Base-by-base conservation (phyloP, 2,113 vertebrate genomes). In the Oreochromis spilurus region DNA sequence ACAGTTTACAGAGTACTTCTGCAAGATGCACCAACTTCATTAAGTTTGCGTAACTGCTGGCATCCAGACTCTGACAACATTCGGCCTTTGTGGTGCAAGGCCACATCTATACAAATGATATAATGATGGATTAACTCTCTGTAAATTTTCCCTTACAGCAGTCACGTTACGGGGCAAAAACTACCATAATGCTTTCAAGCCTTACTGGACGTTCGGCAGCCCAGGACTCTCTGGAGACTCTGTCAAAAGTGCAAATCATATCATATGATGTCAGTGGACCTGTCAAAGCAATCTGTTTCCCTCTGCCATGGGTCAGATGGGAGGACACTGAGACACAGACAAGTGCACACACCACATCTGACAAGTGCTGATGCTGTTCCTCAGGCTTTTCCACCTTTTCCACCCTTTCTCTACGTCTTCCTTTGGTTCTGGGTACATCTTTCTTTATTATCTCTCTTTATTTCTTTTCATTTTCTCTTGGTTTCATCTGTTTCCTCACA, bases 231-330 rank as follows among this genome's bases (percentile, higher is more conserved):
- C 92, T 7, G 50, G 90, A 90, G 92, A 89, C 79, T 79, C 90
- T 55, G 81, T 83, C 78, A 84, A 89, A 85, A 87, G 92, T 90
- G 84, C 91, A 85, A 82, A 79, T 54, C 79, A 88, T 85, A 77
- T 88, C 88, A 54, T 87, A 83, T 48, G 79, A 89, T 90, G 82
- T 92, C 92, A 90, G 88, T 19, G 43, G 84, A 90, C 81, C 88
- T 82, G 89, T 93, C 92, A 92, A 78, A 88, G 88, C 85, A 93
- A 93, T 92, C 90, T 87, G 90, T 84, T 89, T 85, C 54, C 54
- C 50, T 70, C 77, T 36, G 62, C 86, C 77, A 53, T 1, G 79
- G 88, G 86, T 93, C 86, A 90, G 57, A 84, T 89, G 90, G 83
- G 57, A 84, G 82, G 84, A 34, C 67, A 65, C 13, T 3, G 78